Evolutionary conservation across 2,113 vertebrate genomes (phyloP).

Genomic region (Elaphurus davidianus): DNA sequence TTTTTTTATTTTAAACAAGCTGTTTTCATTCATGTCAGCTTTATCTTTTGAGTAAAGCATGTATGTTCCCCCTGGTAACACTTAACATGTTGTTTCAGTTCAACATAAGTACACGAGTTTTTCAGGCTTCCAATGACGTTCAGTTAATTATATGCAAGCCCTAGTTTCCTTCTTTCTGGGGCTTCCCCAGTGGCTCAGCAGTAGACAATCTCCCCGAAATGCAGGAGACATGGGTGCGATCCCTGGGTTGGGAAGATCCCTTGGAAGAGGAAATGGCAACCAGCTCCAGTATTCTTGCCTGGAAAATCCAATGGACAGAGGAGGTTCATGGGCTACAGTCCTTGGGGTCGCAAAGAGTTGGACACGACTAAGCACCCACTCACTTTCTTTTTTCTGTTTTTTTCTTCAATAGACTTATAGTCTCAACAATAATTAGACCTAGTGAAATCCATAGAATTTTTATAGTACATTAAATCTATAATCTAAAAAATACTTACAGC

Average conservation of each 20-base stretch:
- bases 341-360: neutral
- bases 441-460: neutral
- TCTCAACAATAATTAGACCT: neutral
- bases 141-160: neutral
- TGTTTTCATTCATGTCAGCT: neutral
- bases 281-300: neutral
- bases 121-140: neutral
- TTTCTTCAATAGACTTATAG: neutral
- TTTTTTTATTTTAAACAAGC: neutral
- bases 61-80: neutral
- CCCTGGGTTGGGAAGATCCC: neutral
- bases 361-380: neutral
- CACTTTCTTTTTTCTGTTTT: neutral
- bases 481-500: neutral
- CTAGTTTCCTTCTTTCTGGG: neutral
- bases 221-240: neutral
- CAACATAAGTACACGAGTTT: neutral
- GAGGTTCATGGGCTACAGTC: neutral
- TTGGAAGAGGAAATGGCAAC: neutral
- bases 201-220: neutral
- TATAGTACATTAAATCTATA: neutral
- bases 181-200: neutral
- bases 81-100: neutral
- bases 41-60: neutral
- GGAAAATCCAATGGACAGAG: neutral